Conservation (phyloP, 2,113 vertebrate genomes). For the Anguilla rostrata region DNA sequence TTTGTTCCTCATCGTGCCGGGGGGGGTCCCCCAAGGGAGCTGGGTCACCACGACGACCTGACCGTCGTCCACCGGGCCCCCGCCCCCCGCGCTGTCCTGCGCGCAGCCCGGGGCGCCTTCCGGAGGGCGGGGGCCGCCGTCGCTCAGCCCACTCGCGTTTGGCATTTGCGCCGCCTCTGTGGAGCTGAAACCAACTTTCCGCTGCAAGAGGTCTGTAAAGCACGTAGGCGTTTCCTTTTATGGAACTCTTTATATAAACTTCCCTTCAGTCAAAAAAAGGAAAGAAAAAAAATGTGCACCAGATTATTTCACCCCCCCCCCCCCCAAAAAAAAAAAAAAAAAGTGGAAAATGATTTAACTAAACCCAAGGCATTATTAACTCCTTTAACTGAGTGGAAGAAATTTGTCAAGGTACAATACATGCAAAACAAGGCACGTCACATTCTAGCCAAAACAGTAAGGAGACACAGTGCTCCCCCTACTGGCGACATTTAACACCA, state of each 20-base stretch:
- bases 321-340: no score
- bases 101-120: background rate
- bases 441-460: background rate
- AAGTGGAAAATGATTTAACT: background rate
- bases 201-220: background rate
- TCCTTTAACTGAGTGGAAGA: background rate
- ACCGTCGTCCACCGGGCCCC: constrained; percentile 25
- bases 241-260: background rate
- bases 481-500: background rate
- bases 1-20: constrained; percentile 52
- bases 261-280: background rate
- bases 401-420: background rate
- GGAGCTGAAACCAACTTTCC: constrained; percentile 19
- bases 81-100: constrained; percentile 10
- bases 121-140: background rate
- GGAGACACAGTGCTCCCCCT: background rate
- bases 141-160: background rate
- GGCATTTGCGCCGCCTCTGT: background rate
- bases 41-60: constrained; percentile 45
- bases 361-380: background rate
- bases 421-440: background rate
- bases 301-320: no score
- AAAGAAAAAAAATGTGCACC: background rate
- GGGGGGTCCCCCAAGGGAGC: constrained; percentile 43
- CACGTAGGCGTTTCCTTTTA: background rate